A percentile compares a stretch with the other conserved stretches of the same genome.
These are phyloP conservation scores for Gavia stellata DNA, from an alignment of 2,113 vertebrate genomes.

Conservation along the genomic window DNA sequence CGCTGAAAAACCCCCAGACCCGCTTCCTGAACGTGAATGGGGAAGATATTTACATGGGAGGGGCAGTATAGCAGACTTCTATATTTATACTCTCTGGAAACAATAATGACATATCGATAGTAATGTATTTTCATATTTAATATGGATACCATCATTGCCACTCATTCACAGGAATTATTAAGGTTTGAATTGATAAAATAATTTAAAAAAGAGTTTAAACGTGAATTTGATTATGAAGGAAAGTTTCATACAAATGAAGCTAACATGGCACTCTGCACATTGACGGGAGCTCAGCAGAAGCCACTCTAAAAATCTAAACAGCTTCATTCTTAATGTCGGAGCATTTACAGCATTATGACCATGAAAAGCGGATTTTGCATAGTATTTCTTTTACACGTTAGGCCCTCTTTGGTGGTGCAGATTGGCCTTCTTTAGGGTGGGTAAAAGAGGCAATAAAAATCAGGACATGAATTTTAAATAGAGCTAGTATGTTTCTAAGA, in stretches of 20 bases:
- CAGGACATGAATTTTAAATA: neutral
- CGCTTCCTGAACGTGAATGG: rapidly evolving
- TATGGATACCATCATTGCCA: neutral
- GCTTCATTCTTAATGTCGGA: neutral
- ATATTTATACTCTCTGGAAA: neutral
- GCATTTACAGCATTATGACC: neutral
- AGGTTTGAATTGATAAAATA: neutral
- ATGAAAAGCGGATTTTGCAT: neutral
- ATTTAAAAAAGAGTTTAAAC: neutral
- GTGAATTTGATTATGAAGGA: neutral
- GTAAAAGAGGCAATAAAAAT: neutral
- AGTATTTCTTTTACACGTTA: neutral
- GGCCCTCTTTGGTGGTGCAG: neutral
- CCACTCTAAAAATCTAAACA: neutral
- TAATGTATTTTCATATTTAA: neutral
- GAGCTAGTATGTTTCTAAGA: neutral
- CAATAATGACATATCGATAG: neutral
- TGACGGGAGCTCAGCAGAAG: neutral
- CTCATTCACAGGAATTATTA: neutral
- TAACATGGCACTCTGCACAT: neutral
- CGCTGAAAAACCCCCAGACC: neutral
- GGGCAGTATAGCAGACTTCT: neutral
- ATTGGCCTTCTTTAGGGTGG: neutral
- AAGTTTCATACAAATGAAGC: neutral
- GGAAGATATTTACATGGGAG: neutral